phyloP scores from a whole-genome alignment of 2,797 vertebrate species.

The Enteromius paludinosus region DNA sequence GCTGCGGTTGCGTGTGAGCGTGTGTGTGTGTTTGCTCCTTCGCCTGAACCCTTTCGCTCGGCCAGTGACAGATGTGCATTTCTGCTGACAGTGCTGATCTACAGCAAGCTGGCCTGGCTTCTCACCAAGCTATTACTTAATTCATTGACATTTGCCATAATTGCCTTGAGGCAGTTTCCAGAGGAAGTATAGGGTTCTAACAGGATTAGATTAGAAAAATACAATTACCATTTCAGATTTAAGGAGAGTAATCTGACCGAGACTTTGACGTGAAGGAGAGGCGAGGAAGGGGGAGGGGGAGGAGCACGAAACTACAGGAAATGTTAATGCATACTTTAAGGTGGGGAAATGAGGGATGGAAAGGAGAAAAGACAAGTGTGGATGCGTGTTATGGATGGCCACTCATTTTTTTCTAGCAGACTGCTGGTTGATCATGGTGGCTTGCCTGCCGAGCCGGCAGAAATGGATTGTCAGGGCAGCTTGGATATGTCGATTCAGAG shows the following conservation, averaged over 20 bases:
- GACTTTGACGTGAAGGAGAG: constrained; percentile 49
- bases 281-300: constrained; percentile 7
- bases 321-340: constrained; percentile 57
- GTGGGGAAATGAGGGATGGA: constrained; percentile 44
- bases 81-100: constrained; percentile 79
- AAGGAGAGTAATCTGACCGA: constrained; percentile 71
- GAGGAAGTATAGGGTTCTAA: constrained; percentile 73
- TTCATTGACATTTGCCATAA: constrained; percentile 84
- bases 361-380: constrained; percentile 36
- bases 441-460: constrained; percentile 71
- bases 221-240: constrained; percentile 80
- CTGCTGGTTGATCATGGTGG: constrained; percentile 69
- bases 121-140: constrained; percentile 83
- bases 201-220: constrained; percentile 82
- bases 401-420: constrained; percentile 45
- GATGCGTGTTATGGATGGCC: constrained; percentile 63
- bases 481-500: constrained; percentile 88
- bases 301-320: constrained; percentile 50
- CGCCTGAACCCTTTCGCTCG: constrained; percentile 51
- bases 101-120: constrained; percentile 71
- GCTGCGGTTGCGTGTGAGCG: constrained; percentile 52
- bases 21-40: constrained; percentile 30
- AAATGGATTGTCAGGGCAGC: constrained; percentile 71
- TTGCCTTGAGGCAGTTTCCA: constrained; percentile 78
- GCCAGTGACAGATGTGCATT: constrained; percentile 77